A percentile compares a stretch with the other conserved stretches of the same genome.
phyloP scores from a whole-genome alignment of 2,113 vertebrate species.

The Tapirus terrestris region DNA sequence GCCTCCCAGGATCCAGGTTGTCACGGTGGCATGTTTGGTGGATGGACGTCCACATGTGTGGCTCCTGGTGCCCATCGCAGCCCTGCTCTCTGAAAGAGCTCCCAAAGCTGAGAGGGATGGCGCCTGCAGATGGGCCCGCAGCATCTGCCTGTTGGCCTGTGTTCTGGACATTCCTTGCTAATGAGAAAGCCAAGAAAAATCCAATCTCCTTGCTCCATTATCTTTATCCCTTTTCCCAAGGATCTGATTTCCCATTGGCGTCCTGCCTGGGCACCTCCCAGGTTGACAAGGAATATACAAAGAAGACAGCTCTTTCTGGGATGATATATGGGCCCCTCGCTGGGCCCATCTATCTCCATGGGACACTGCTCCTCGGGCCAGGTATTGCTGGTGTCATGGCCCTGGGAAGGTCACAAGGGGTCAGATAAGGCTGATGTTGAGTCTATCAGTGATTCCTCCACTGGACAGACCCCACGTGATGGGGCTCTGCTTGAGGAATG shows the following conservation, averaged over 20 bases:
- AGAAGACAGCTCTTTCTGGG: not conserved
- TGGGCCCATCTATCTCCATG: too few species aligned
- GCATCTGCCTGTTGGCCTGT: fast-evolving
- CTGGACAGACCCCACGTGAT: fast-evolving
- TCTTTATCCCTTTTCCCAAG: not conserved
- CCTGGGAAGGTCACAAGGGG: not conserved
- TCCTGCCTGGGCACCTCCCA: not conserved
- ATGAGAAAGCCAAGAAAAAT: not conserved
- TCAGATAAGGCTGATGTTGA: constrained; percentile 42
- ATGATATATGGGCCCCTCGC: not conserved
- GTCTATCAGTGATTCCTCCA: not conserved
- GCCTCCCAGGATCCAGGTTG: not conserved
- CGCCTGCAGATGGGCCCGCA: fast-evolving
- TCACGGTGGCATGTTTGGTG: fast-evolving
- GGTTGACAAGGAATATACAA: not conserved
- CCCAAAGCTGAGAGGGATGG: fast-evolving
- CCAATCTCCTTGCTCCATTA: fast-evolving
- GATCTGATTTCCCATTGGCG: fast-evolving
- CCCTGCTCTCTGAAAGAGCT: not conserved
- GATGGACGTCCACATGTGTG: fast-evolving
- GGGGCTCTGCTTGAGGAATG: not conserved
- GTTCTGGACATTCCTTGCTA: not conserved
- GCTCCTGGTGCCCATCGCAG: fast-evolving
- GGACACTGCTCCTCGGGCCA: not conserved
- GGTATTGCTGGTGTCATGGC: constrained; percentile 8